Evolutionary conservation across 53 echinoderm and acorn worm species (phyloP).

Genomic region (Hippasteria phrygiana): DNA sequence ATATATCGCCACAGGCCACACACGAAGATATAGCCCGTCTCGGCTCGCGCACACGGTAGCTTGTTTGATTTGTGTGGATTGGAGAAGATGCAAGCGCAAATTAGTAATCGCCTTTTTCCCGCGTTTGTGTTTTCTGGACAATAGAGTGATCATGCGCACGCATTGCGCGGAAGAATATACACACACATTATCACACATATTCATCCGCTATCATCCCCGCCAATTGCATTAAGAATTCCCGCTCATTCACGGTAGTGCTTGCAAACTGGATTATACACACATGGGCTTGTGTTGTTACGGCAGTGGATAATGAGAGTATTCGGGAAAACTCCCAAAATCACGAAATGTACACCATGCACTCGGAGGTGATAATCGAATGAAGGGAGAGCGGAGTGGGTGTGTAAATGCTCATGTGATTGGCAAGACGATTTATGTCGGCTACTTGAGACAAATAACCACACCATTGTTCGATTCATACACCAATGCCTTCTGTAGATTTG

Average conservation of each 20-base stretch:
- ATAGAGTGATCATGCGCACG: not conserved
- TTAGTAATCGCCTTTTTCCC: conserved; percentile 9
- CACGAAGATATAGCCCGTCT: not conserved
- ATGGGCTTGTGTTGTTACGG: not conserved
- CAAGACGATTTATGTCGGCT: not conserved
- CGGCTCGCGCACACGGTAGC: not conserved
- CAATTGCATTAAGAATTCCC: conserved; percentile 44
- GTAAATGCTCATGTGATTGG: conserved; percentile 8
- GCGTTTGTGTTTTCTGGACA: no score
- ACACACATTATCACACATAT: conserved; percentile 10
- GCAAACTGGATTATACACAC: conserved; percentile 42
- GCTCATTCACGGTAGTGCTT: conserved; percentile 46
- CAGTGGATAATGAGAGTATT: not conserved
- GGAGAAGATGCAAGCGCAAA: not conserved
- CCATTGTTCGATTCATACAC: not conserved
- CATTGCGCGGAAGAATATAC: not conserved
- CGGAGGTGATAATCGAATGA: conserved; percentile 29
- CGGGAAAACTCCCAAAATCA: conserved; percentile 12
- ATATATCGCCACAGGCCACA: conserved; percentile 15
- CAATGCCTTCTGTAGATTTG: not conserved
- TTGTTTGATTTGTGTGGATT: not conserved
- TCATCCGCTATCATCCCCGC: conserved; percentile 28
- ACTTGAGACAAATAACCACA: not conserved
- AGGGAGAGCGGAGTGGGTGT: conserved; percentile 12
- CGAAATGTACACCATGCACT: conserved; percentile 38